Conservation (phyloP, 2,888 invertebrate genomes). For the Octonoba sinensis region DNA sequence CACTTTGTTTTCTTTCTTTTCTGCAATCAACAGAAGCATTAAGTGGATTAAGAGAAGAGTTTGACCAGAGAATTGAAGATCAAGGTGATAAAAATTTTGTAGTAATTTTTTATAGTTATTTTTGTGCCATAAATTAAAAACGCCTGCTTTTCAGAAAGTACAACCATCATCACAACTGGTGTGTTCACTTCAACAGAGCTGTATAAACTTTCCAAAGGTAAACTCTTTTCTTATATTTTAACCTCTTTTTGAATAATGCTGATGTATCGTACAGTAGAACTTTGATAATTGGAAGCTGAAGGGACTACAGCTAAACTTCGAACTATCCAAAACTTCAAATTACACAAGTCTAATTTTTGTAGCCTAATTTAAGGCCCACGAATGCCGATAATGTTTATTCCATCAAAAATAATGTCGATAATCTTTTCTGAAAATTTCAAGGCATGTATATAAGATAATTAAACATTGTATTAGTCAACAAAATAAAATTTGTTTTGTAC, state of each 20-base stretch:
- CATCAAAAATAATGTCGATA: too few relatives aligned
- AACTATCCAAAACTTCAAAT: too few relatives aligned
- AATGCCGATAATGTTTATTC: too few relatives aligned
- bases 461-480: too few relatives aligned
- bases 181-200: conserved; percentile 99
- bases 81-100: conserved; percentile 75
- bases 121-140: background rate
- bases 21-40: conserved; percentile 79
- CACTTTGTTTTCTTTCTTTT: background rate
- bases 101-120: background rate
- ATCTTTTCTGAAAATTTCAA: too few relatives aligned
- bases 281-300: too few relatives aligned
- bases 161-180: conserved; percentile 99
- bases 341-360: too few relatives aligned
- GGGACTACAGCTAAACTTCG: too few relatives aligned
- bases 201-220: conserved; percentile 98
- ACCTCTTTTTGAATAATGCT: background rate
- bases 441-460: too few relatives aligned
- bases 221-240: conserved; percentile 66
- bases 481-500: too few relatives aligned
- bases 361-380: too few relatives aligned
- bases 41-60: conserved; percentile 80
- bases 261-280: too few relatives aligned
- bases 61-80: conserved; percentile 79
- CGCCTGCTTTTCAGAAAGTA: conserved; percentile 70